A percentile compares a stretch with the other conserved stretches of the same genome.
phyloP scores from a whole-genome alignment of 2,888 invertebrate genomes.

The Branchellion lobata region DNA sequence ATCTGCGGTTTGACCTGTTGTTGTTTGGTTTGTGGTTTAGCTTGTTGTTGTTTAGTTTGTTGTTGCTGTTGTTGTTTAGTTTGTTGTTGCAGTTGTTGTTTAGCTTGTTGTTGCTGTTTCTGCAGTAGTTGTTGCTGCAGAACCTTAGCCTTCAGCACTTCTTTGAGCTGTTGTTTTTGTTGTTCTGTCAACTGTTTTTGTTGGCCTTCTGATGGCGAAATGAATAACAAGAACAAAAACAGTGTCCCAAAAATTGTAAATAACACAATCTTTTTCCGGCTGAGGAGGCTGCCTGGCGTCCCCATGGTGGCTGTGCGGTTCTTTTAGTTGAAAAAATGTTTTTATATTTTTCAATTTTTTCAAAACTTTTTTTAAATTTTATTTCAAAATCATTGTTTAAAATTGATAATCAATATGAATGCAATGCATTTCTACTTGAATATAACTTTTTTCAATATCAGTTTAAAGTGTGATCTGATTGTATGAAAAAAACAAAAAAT shows the following conservation, averaged over 20 bases:
- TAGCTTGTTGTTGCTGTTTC: neutral
- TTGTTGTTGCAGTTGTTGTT: slow-evolving; percentile 5
- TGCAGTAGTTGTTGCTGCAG: neutral
- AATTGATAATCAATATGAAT: too few relatives aligned
- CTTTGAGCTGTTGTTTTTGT: neutral
- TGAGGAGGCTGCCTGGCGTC: neutral
- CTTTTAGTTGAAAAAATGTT: too few relatives aligned
- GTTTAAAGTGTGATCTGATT: too few relatives aligned
- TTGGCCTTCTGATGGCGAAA: slow-evolving; percentile 2
- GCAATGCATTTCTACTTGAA: too few relatives aligned
- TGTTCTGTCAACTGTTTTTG: neutral
- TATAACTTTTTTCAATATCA: too few relatives aligned
- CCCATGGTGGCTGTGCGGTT: neutral
- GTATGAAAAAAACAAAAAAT: too few relatives aligned
- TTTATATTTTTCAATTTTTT: too few relatives aligned
- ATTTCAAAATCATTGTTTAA: too few relatives aligned
- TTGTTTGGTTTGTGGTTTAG: neutral
- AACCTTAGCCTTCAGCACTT: neutral
- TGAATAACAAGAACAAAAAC: neutral
- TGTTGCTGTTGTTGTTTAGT: neutral
- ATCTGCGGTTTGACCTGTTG: neutral
- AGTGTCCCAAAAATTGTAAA: slow-evolving; percentile 3
- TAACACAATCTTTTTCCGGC: slow-evolving; percentile 1
- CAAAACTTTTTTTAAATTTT: too few relatives aligned
- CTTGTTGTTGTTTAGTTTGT: neutral